These are phyloP conservation scores for Pseudochirops cupreus DNA, from an alignment of 2,797 vertebrate genomes.

Conservation along the genomic window DNA sequence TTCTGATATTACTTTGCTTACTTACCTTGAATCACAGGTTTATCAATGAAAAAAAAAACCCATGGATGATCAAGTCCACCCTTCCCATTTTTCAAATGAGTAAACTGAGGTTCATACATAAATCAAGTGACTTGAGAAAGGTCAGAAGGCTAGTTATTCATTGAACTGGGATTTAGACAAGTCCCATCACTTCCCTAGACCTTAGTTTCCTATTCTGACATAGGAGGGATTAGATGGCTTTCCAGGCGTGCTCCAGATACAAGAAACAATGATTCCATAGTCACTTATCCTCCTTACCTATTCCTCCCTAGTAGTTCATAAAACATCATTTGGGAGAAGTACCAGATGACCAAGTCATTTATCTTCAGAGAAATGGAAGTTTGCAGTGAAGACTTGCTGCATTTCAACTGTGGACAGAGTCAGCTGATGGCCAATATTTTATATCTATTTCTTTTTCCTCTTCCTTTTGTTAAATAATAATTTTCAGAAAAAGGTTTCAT, in stretches of 20 bases:
- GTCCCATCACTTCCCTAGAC: neutral
- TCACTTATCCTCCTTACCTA: neutral
- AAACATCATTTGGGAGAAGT: neutral
- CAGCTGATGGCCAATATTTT: neutral
- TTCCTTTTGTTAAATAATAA: neutral
- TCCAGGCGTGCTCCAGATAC: neutral
- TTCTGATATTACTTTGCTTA: neutral
- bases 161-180: neutral
- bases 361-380: neutral
- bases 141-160: neutral
- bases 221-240: neutral
- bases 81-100: neutral
- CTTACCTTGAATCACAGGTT: neutral
- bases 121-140: neutral
- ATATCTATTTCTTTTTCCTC: neutral
- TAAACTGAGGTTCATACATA: neutral
- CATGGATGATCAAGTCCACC: neutral
- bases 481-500: neutral
- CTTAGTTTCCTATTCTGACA: neutral
- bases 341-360: neutral
- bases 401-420: neutral
- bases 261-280: neutral
- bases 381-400: neutral
- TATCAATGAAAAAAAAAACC: neutral
- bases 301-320: neutral